These are phyloP conservation scores for Macrosiphum euphorbiae DNA, from an alignment of 2,888 invertebrate genomes.

Conservation along the genomic window DNA sequence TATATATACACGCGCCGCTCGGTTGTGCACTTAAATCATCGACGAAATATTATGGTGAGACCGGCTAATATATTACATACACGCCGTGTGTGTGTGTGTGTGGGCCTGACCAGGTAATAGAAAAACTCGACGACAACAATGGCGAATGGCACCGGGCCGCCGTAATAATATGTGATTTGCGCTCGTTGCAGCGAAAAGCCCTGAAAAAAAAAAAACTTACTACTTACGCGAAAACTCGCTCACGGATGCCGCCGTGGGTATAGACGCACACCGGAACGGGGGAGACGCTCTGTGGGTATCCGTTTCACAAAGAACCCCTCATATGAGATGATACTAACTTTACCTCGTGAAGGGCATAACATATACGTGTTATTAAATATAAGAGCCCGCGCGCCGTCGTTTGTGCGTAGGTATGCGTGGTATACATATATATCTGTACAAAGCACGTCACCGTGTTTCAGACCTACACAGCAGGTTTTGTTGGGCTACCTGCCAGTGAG, in stretches of 20 bases:
- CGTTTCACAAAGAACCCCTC: conserved; percentile 38
- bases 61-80: not conserved
- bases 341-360: conserved; percentile 24
- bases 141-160: not conserved
- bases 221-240: not conserved
- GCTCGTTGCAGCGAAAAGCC: not conserved
- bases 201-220: conserved; percentile 15
- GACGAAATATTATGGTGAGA: conserved; percentile 16
- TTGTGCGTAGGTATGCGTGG: too few relatives aligned
- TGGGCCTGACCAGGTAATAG: not conserved
- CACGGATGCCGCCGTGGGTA: too few relatives aligned
- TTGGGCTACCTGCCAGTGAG: not conserved
- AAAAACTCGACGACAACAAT: conserved; percentile 47
- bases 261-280: too few relatives aligned
- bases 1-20: not conserved
- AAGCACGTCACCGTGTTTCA: not conserved
- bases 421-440: not conserved
- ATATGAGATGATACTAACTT: not conserved
- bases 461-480: not conserved
- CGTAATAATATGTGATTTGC: not conserved
- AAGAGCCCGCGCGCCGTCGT: not conserved
- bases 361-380: conserved; percentile 5
- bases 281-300: not conserved
- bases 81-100: not conserved
- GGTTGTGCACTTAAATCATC: conserved; percentile 23